Base-by-base conservation (phyloP, 2,888 invertebrate species). In the Drosophila kokeensis region DNA sequence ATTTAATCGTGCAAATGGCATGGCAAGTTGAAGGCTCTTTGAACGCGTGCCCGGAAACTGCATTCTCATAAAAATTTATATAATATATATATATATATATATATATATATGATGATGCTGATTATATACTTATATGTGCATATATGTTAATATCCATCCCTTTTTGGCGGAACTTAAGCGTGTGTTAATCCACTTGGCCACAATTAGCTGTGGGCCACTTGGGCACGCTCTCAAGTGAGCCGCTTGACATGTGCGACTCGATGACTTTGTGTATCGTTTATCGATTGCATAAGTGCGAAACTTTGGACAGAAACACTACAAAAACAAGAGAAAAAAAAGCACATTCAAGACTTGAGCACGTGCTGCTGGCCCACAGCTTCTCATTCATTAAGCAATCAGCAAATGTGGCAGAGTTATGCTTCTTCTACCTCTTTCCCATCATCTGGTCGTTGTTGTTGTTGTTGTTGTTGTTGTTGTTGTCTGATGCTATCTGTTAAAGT, bases 371-470 rank as follows among this genome's bases (percentile, higher is more conserved):
- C 45, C 52, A 58, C 68, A 73, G 66, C 62, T 79, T 87, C 73
- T 89, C 88, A 89, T 86, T 86, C 89, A 86, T 86, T 86, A 85
- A 89, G 90, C 73, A 82, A 81, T 83, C 89, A 81, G 87, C 60
- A 65, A 64, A 67, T 50, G 48, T 54, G 55, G 55, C 59, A 70
- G 76, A 68, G 69, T 69, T 58, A 24, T 40, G 55, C 57, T 54
- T 66, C 61, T 59, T 72, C 64, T 60, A 15, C 29, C 21, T 73
- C 52, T 65, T 45, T 10, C 15, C 11, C 42, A 30, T 57, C 57
- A 29, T 30, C 40, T 24, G n/a, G 8, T 61, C n/a, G 18, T 57
- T 54, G 32, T 38, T 55, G 38, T 32, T 58, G 49, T 62, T 60
- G 53, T 32, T 58, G 49, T 62, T 60, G 53, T 45, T 54, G 55